phyloP scores from a whole-genome alignment of 2,888 invertebrate genomes.

The Habroteleia sp. region DNA sequence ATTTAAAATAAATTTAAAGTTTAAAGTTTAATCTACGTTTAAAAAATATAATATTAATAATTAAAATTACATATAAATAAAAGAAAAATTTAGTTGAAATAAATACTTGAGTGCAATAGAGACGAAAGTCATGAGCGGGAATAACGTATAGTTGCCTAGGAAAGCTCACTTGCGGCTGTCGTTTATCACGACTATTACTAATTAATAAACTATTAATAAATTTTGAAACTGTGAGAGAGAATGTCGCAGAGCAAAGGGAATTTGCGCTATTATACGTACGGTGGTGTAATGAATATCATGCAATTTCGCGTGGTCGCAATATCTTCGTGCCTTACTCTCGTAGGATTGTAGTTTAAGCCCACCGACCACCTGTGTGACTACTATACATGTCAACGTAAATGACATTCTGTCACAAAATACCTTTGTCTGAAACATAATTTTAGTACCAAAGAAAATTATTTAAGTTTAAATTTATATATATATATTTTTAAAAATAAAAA shows the following conservation, averaged over 20 bases:
- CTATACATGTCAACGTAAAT: constrained; percentile 30
- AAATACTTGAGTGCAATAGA: too few relatives aligned
- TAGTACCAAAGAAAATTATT: neutral
- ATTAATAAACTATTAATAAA: constrained; percentile 57
- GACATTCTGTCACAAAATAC: constrained; percentile 35
- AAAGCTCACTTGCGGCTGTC: constrained; percentile 21
- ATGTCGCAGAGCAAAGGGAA: constrained; percentile 39
- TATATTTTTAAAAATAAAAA: too few relatives aligned
- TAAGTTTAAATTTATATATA: too few relatives aligned
- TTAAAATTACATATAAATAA: too few relatives aligned
- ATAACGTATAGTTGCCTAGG: constrained; percentile 8
- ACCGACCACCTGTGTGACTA: constrained; percentile 61
- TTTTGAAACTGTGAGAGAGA: constrained; percentile 33
- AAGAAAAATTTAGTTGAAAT: too few relatives aligned
- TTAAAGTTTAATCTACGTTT: too few relatives aligned
- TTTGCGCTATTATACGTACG: constrained; percentile 17
- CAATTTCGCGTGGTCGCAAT: constrained; percentile 48
- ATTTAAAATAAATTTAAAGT: too few relatives aligned
- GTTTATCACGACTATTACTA: constrained; percentile 53
- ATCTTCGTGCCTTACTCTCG: constrained; percentile 23
- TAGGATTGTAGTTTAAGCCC: constrained; percentile 44
- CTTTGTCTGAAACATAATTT: constrained; percentile 5
- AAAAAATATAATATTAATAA: too few relatives aligned
- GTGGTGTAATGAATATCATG: constrained; percentile 49
- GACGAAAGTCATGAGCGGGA: constrained; percentile 33